These are phyloP conservation scores for Chionis minor DNA, from an alignment of 2,113 vertebrate genomes.

Conservation along the genomic window DNA sequence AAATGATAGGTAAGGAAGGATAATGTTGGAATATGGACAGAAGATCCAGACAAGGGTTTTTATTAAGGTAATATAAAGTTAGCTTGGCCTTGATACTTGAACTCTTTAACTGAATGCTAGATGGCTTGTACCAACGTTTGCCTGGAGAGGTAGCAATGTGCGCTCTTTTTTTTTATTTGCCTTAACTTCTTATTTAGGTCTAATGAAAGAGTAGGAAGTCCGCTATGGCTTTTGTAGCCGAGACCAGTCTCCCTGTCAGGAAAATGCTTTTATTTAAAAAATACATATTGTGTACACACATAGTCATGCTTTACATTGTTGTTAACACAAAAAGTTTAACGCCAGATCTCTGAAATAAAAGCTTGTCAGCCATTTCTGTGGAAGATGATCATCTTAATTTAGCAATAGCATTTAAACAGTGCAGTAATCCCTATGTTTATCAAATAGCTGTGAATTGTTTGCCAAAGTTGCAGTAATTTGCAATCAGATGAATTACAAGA, in stretches of 20 bases:
- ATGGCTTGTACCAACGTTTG: neutral
- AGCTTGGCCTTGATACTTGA: neutral
- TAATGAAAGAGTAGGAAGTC: conserved; percentile 6
- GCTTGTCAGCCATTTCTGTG: neutral
- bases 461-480: neutral
- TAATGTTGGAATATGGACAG: neutral
- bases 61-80: neutral
- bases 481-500: neutral
- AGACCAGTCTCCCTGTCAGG: neutral
- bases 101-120: neutral
- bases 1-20: neutral
- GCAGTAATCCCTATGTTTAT: neutral
- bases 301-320: neutral
- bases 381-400: neutral
- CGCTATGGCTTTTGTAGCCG: neutral
- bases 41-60: neutral
- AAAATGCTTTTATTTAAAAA: conserved; percentile 3
- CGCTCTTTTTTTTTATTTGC: neutral
- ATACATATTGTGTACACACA: neutral
- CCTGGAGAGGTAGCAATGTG: neutral
- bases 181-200: neutral
- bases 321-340: neutral
- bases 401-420: neutral
- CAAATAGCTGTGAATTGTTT: neutral
- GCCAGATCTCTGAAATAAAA: neutral